Conservation (phyloP, 1,140 invertebrate species). For the Drosophila rufa region DNA sequence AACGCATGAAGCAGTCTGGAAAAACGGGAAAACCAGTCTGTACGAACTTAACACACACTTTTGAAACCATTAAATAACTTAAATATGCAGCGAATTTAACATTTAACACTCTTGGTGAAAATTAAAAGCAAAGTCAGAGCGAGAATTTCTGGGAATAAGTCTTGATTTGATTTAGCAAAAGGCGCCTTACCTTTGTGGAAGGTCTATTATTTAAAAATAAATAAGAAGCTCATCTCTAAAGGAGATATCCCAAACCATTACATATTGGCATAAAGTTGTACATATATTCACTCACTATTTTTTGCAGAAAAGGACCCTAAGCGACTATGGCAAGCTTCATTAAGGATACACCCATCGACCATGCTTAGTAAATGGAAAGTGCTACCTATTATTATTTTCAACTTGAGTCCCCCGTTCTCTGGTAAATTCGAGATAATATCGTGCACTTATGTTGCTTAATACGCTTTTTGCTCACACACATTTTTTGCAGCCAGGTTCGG, state of each 20-base stretch:
- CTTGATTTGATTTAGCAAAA: too few relatives aligned
- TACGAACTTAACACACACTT: constrained; percentile 13
- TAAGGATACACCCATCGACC: constrained; percentile 4
- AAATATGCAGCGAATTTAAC: background rate
- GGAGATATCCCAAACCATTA: too few relatives aligned
- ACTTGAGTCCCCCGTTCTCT: background rate
- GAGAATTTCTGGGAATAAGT: too few relatives aligned
- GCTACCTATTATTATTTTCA: constrained; percentile 6
- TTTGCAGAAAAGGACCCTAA: background rate
- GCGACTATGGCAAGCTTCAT: constrained; percentile 5
- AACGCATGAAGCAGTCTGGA: constrained; percentile 39
- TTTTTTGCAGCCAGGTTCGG: constrained; percentile 21
- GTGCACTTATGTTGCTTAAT: constrained; percentile 61
- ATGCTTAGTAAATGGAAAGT: constrained; percentile 1
- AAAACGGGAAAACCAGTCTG: constrained; percentile 3
- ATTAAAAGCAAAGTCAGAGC: background rate
- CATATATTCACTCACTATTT: too few relatives aligned
- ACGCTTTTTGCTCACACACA: constrained; percentile 24
- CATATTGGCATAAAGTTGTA: too few relatives aligned
- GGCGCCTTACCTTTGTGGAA: too few relatives aligned
- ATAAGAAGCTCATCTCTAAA: too few relatives aligned
- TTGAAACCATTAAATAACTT: background rate
- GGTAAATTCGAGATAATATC: constrained; percentile 35
- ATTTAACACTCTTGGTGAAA: background rate
- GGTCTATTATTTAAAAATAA: too few relatives aligned